These are phyloP conservation scores for Cotesia typhae DNA, from an alignment of 1,140 invertebrate genomes.

Conservation along the genomic window DNA sequence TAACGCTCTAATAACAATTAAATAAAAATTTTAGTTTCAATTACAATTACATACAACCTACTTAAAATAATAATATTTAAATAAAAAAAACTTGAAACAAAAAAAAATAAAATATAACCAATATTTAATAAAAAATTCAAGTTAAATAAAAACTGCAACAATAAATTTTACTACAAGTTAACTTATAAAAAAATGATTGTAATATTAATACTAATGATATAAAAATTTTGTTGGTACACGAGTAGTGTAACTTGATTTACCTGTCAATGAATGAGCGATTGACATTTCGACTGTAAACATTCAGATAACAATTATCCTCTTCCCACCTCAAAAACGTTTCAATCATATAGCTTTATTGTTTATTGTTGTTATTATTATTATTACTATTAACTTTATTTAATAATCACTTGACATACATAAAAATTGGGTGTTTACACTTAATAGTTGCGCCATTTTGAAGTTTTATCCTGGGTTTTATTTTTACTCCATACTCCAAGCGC, in stretches of 20 bases:
- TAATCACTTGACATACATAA: conserved; percentile 35
- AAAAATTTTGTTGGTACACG: conserved; percentile 41
- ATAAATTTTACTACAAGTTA: neutral
- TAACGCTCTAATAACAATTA: neutral
- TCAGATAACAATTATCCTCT: conserved; percentile 54
- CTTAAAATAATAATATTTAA: no score
- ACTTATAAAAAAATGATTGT: neutral
- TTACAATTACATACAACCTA: no score
- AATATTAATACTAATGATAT: conserved; percentile 42
- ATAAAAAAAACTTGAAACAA: no score
- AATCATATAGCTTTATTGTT: conserved; percentile 2
- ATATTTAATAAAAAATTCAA: no score
- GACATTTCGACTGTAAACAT: conserved; percentile 71
- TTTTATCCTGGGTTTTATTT: conserved; percentile 39
- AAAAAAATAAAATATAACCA: no score
- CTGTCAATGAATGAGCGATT: conserved; percentile 73
- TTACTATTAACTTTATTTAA: conserved; percentile 11
- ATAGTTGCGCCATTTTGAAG: conserved; percentile 45
- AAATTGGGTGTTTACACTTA: conserved; percentile 47
- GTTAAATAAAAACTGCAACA: neutral
- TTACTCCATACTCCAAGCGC: conserved; percentile 3
- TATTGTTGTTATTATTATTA: no score
- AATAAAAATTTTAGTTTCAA: no score
- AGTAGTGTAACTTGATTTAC: conserved; percentile 55
- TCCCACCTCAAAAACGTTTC: conserved; percentile 28